Conservation (phyloP, 2,797 vertebrate genomes). For the Emydoidea blandingii region DNA sequence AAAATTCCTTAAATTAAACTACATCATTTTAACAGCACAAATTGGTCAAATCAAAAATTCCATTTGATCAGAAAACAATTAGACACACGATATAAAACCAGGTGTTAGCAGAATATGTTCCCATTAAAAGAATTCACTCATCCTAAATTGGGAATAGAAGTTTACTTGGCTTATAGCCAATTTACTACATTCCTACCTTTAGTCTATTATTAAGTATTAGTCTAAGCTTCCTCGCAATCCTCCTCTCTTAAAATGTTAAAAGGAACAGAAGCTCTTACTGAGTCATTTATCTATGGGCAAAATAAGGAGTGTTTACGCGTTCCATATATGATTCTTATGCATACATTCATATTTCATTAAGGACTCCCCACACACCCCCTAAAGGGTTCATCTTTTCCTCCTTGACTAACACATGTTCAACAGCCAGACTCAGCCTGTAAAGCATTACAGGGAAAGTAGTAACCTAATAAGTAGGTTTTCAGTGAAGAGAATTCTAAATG, state of each 20-base stretch:
- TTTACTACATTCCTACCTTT: not conserved
- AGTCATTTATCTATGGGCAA: not conserved
- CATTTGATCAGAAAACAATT: not conserved
- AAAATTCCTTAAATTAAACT: not conserved
- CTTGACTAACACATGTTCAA: not conserved
- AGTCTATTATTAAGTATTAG: not conserved
- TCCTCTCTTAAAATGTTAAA: not conserved
- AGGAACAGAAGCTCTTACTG: not conserved
- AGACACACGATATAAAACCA: not conserved
- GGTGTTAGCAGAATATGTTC: not conserved
- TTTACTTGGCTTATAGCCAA: not conserved
- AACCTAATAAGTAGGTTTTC: not conserved
- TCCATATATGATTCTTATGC: not conserved
- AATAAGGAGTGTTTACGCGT: not conserved
- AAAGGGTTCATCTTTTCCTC: not conserved
- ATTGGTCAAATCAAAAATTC: not conserved
- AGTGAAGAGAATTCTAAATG: not conserved
- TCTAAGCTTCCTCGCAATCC: not conserved
- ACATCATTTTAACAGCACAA: not conserved
- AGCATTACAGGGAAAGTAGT: not conserved
- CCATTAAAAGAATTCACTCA: not conserved
- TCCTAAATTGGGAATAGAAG: not conserved
- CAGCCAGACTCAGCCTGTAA: not conserved
- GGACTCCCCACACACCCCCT: not conserved
- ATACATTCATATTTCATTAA: not conserved